phyloP scores from a whole-genome alignment of 2,797 vertebrate genomes.

The Euphonia xanthogaster region DNA sequence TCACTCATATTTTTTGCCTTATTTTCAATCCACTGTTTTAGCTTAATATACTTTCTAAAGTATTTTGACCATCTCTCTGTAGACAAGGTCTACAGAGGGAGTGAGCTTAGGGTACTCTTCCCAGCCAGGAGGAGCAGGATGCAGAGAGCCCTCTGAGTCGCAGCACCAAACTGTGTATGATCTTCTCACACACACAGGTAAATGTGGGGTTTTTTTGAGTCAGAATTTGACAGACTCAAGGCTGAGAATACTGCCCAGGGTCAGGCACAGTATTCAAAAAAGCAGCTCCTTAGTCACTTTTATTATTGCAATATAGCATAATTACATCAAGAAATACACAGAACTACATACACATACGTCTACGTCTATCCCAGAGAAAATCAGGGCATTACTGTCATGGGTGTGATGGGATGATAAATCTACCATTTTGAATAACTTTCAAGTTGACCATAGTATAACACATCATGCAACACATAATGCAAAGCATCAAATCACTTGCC shows the following conservation, averaged over 20 bases:
- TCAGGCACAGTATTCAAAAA: not conserved
- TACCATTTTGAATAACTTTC: not conserved
- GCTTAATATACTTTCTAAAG: not conserved
- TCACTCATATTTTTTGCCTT: not conserved
- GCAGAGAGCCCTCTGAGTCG: not conserved
- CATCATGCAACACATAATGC: not conserved
- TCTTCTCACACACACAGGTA: not conserved
- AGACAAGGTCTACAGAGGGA: not conserved
- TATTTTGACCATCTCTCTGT: not conserved
- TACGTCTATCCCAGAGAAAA: not conserved
- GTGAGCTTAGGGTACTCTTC: not conserved
- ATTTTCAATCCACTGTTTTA: not conserved
- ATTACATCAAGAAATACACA: not conserved
- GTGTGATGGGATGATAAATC: not conserved
- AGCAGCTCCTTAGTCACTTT: not conserved
- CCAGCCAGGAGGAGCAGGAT: not conserved
- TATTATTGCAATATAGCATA: not conserved
- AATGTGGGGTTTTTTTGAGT: not conserved
- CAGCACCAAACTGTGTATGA: not conserved
- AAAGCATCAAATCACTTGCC: not conserved
- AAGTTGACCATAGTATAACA: not conserved
- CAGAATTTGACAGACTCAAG: rapidly evolving
- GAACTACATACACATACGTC: not conserved
- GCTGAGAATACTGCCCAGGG: not conserved
- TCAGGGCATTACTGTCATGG: not conserved